These are phyloP conservation scores for Acridotheres tristis DNA, from an alignment of 2,797 vertebrate genomes.

Conservation along the genomic window DNA sequence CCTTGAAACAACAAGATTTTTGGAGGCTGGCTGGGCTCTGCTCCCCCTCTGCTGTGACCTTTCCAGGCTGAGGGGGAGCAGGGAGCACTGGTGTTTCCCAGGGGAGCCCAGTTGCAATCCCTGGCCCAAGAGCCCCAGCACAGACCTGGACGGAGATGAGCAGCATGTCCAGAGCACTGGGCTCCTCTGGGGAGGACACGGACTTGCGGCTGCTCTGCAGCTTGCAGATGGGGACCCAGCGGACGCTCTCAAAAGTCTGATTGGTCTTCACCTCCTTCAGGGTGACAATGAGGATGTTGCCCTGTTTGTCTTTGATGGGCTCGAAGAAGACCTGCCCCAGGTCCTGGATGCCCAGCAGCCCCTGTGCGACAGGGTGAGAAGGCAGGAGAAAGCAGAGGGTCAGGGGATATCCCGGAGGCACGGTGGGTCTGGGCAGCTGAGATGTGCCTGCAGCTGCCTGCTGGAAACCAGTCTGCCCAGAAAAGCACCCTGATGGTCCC, in stretches of 20 bases:
- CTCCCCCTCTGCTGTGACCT: background rate
- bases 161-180: conserved; percentile 86
- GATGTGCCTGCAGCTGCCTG: background rate
- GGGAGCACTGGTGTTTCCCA: background rate
- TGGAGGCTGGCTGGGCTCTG: background rate
- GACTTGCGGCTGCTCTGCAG: conserved; percentile 90
- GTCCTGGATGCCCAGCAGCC: conserved; percentile 87
- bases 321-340: conserved; percentile 90
- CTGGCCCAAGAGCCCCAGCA: fast-evolving
- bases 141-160: conserved; percentile 86
- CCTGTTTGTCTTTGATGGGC: conserved; percentile 90
- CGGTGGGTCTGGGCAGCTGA: background rate
- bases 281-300: conserved; percentile 88
- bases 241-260: conserved; percentile 83
- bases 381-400: background rate
- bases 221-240: conserved; percentile 86
- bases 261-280: conserved; percentile 85
- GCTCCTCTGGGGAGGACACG: conserved; percentile 86
- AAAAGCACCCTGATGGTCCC: background rate
- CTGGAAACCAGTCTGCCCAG: background rate
- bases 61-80: background rate
- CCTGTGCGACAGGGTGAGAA: background rate
- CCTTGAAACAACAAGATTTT: background rate
- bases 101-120: background rate
- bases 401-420: background rate